phyloP scores from a whole-genome alignment of 2,888 invertebrate species.

The Conops quadrifasciatus region DNA sequence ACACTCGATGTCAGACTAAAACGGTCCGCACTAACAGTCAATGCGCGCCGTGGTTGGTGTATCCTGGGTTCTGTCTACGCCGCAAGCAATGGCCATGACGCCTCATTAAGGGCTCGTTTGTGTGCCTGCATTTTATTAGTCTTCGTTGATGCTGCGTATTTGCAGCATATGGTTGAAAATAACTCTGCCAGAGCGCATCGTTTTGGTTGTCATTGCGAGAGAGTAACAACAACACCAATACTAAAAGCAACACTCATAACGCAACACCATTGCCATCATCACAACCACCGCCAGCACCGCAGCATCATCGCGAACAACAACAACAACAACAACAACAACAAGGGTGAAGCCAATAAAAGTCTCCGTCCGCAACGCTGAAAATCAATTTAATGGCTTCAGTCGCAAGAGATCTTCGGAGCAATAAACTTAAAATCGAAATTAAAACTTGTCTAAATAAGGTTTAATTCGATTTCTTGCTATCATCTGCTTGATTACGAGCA shows the following conservation, averaged over 20 bases:
- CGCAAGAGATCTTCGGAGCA: constrained; percentile 11
- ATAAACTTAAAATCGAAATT: constrained; percentile 21
- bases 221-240: not conserved
- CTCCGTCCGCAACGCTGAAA: not conserved
- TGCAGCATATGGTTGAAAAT: constrained; percentile 25
- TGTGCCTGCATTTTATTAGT: constrained; percentile 16
- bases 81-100: constrained; percentile 20
- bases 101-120: constrained; percentile 26
- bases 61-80: no score
- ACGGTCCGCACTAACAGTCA: no score
- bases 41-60: no score
- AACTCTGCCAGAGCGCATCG: constrained; percentile 1
- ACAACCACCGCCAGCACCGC: not conserved
- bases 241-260: not conserved
- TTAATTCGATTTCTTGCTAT: constrained; percentile 24
- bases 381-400: constrained; percentile 18
- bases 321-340: constrained; percentile 11
- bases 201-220: not conserved
- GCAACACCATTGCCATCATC: not conserved
- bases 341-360: constrained; percentile 7
- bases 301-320: constrained; percentile 6
- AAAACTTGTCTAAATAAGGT: constrained; percentile 28
- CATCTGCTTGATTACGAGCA: constrained; percentile 29
- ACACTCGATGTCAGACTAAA: no score
- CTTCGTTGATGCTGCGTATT: constrained; percentile 9